Evolutionary conservation across 2,797 vertebrate species (phyloP).

Genomic region (Discoglossus pictus): DNA sequence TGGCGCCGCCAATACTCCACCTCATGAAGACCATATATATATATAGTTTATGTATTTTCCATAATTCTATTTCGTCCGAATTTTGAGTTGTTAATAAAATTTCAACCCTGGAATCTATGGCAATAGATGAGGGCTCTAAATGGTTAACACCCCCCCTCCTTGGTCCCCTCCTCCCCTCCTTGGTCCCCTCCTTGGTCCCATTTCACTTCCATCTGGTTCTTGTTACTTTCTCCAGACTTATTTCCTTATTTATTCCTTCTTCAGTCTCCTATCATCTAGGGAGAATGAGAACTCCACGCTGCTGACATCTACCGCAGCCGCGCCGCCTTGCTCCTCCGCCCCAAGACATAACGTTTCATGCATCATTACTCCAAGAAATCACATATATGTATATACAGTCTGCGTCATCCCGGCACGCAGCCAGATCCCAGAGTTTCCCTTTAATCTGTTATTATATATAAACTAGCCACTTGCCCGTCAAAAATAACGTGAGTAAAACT

Average conservation of each 20-base stretch:
- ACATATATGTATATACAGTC: not conserved
- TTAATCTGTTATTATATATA: conserved; percentile 3
- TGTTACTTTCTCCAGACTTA: conserved; percentile 15
- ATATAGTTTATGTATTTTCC: too few species aligned
- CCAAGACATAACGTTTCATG: conserved; percentile 21
- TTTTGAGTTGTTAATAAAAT: too few species aligned
- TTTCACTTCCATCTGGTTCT: conserved; percentile 29
- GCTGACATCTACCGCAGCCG: too few species aligned
- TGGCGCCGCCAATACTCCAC: too few species aligned
- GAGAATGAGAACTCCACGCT: conserved; percentile 7
- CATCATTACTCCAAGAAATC: conserved; percentile 15
- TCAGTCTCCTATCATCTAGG: not conserved
- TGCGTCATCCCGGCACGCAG: not conserved
- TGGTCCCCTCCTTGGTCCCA: not conserved
- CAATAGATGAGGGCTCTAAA: too few species aligned
- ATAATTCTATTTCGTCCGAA: too few species aligned
- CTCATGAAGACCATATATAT: too few species aligned
- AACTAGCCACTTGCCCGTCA: too few species aligned
- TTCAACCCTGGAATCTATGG: too few species aligned
- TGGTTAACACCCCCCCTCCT: conserved; percentile 23
- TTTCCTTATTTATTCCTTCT: not conserved
- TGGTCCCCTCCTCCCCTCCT: too few species aligned
- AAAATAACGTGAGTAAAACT: too few species aligned
- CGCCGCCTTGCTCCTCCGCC: not conserved
- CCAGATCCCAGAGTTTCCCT: not conserved